phyloP scores from a whole-genome alignment of 2,888 invertebrate genomes.

The Phengaris arion region DNA sequence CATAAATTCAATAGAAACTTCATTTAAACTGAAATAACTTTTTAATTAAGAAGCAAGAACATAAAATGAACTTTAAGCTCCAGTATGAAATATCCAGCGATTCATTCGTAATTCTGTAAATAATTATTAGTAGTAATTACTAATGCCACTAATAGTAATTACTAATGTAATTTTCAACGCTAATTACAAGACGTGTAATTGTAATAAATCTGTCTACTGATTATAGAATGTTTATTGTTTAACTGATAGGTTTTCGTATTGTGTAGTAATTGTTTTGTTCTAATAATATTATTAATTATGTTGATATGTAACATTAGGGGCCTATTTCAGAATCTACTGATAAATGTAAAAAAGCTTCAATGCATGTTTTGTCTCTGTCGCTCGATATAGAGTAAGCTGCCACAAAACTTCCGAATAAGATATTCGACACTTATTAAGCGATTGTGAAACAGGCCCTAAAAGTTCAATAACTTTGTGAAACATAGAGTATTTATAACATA shows the following conservation, averaged over 20 bases:
- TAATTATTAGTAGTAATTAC: constrained; percentile 19
- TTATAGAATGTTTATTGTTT: not conserved
- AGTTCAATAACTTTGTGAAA: no score
- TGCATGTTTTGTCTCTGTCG: no score
- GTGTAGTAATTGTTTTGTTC: not conserved
- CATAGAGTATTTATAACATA: no score
- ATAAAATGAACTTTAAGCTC: not conserved
- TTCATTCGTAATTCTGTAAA: constrained; percentile 7
- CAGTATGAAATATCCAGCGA: not conserved
- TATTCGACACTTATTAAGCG: no score
- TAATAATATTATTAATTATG: no score
- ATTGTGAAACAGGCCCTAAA: no score
- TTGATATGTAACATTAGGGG: no score
- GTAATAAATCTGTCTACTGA: not conserved
- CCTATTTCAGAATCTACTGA: no score
- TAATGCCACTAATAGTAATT: not conserved
- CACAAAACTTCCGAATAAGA: no score
- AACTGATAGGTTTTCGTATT: not conserved
- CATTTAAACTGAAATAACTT: not conserved
- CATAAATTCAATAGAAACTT: not conserved
- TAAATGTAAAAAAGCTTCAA: no score
- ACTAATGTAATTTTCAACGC: not conserved
- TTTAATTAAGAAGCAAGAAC: not conserved
- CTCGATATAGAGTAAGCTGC: no score
- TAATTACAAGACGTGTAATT: not conserved